Base-by-base conservation (phyloP, 1,140 invertebrate species). In the Aphidius gifuensis region DNA sequence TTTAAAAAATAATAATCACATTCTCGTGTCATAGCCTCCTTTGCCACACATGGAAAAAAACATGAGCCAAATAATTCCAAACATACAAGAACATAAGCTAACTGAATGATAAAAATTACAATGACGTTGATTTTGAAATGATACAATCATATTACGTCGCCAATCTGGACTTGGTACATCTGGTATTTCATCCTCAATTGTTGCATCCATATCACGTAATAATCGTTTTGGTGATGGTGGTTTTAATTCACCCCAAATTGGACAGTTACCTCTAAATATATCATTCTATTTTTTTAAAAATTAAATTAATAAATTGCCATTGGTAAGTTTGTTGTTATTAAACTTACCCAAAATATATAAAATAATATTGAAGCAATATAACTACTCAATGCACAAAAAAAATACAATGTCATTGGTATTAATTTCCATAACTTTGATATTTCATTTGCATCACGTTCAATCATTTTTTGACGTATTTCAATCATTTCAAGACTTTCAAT, bases 381-480 rank as follows among this genome's bases (percentile, higher is more conserved):
- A 50, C 71, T 70, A 2, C 67, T 66, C 2, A 69, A 11, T 0
- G 69, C 51, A 42, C 58, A 50, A 4, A 68, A 1, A 5, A 71
- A 61, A 32, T 72, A 73, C 6, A 60, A 45, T 8, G 74, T 40
- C 6, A 73, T 68, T 21, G 63, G 56, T 5, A 58, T 6, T 5
- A 60, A 6, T 64, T 76, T 75, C 72, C 73, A 78, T 1, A 64
- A 55, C 9, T 59, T 61, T 0, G 71, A 74, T 44, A 77, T 70
- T 51, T 74, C 65, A 0, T 40, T 48, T 32, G 68, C 16, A 54
- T 69, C 62, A 5, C 68, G 62, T 56, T 73, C 73, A 5, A 73
- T 60, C 7, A 76, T 9, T 49, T 68, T 60, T 44, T 67, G 23
- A 55, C 72, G 71, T 40, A 69, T 64, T 45, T 71, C 70, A 21